Conservation (phyloP, 2,113 vertebrate genomes). For the Condylura cristata region DNA sequence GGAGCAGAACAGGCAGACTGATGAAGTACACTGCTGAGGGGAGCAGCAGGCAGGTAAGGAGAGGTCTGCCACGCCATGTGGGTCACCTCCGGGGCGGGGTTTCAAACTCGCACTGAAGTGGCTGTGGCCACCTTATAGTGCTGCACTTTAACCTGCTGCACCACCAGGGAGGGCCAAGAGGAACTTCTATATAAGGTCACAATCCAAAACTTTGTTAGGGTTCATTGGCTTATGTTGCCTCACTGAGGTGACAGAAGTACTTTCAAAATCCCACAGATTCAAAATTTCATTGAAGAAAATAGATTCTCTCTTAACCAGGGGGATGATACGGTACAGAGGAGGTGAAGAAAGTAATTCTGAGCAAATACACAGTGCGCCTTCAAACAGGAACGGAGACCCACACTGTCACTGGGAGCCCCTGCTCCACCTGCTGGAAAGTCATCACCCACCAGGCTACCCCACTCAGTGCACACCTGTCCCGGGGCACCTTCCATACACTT, state of each 20-base stretch:
- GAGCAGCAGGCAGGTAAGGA: no score
- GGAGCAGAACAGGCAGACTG: no score
- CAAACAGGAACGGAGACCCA: neutral
- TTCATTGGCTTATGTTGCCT: neutral
- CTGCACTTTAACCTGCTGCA: no score
- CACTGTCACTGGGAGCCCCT: neutral
- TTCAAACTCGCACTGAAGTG: no score
- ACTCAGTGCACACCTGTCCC: rapidly evolving
- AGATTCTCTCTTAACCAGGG: neutral
- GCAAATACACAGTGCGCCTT: neutral
- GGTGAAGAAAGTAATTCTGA: neutral
- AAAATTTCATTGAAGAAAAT: neutral
- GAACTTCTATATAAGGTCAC: neutral
- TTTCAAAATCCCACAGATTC: neutral
- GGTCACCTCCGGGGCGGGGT: no score
- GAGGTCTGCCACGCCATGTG: no score
- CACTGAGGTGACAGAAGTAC: neutral
- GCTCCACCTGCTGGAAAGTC: neutral
- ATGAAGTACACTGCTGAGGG: no score
- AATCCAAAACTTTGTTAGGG: neutral
- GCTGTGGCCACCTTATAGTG: no score
- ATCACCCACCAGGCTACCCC: no score
- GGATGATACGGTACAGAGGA: neutral
- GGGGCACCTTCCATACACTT: neutral
- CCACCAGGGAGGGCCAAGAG: no score